A percentile compares a stretch with the other conserved stretches of the same genome.
phyloP scores from a whole-genome alignment of 2,888 invertebrate genomes.

The Drosophila ustulata region DNA sequence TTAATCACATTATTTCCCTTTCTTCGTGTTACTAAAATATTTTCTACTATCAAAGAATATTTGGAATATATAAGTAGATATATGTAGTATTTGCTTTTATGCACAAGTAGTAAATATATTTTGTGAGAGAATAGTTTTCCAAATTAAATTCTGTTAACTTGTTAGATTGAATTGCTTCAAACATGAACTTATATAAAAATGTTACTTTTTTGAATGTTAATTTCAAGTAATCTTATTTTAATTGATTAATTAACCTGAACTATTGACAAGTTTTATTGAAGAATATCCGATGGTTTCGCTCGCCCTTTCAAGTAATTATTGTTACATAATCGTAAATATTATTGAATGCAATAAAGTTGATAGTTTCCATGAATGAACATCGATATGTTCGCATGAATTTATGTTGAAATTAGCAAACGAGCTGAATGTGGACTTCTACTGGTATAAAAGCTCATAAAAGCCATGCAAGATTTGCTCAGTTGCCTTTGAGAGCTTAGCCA shows the following conservation, averaged over 20 bases:
- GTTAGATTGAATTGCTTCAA: neutral
- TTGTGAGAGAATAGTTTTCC: no score
- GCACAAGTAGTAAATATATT: no score
- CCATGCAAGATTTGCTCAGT: conserved; percentile 4
- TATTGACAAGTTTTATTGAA: neutral
- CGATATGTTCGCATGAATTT: conserved; percentile 22
- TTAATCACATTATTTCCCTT: no score
- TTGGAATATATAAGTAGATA: no score
- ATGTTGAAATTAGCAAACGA: conserved; percentile 15
- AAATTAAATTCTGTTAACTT: no score
- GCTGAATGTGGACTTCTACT: neutral
- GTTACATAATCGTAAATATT: conserved; percentile 4
- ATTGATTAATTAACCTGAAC: neutral
- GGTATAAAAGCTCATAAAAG: conserved; percentile 13
- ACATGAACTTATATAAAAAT: neutral
- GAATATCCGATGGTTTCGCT: neutral
- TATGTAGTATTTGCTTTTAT: no score
- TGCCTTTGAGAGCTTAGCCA: neutral
- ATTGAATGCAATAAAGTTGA: conserved; percentile 20
- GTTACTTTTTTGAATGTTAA: neutral
- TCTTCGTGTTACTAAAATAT: no score
- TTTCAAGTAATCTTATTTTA: neutral
- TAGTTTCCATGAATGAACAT: conserved; percentile 35
- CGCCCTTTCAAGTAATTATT: neutral
- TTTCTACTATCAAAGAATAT: no score